phyloP scores from a whole-genome alignment of 2,888 invertebrate species.

The Spatulosminthurus flaviceps region DNA sequence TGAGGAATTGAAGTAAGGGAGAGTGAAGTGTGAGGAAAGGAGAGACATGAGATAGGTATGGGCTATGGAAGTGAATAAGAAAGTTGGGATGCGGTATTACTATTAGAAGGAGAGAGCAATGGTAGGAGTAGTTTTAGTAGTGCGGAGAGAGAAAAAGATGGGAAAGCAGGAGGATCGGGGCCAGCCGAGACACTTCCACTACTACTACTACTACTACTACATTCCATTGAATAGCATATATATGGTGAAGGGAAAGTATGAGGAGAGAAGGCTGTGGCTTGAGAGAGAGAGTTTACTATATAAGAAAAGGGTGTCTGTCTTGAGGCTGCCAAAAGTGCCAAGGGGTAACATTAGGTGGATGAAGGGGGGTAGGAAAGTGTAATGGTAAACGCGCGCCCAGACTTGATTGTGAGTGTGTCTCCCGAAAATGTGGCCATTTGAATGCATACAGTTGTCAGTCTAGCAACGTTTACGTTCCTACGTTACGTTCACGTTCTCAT shows the following conservation, averaged over 20 bases:
- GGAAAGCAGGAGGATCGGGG: constrained; percentile 5
- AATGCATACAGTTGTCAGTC: constrained; percentile 64
- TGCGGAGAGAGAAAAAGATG: not conserved
- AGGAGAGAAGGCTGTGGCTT: constrained; percentile 32
- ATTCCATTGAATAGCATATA: no score
- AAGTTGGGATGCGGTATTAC: no score
- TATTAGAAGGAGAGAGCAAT: no score
- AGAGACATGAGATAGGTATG: no score
- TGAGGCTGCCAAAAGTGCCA: constrained; percentile 45
- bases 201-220: not conserved
- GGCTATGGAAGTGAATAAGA: no score
- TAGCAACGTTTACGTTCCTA: constrained; percentile 62
- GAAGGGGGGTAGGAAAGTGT: constrained; percentile 41
- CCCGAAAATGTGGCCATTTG: constrained; percentile 62
- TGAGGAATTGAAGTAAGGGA: no score
- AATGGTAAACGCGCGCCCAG: constrained; percentile 37
- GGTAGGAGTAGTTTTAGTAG: no score
- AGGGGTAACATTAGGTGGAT: constrained; percentile 56
- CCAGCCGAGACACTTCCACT: not conserved
- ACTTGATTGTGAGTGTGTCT: constrained; percentile 56
- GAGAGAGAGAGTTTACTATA: not conserved
- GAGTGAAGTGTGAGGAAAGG: no score
- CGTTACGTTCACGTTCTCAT: constrained; percentile 61
- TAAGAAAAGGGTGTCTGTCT: constrained; percentile 49
- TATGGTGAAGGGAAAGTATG: not conserved